These are phyloP conservation scores for Atta cephalotes DNA, from an alignment of 1,140 invertebrate species.

Conservation along the genomic window DNA sequence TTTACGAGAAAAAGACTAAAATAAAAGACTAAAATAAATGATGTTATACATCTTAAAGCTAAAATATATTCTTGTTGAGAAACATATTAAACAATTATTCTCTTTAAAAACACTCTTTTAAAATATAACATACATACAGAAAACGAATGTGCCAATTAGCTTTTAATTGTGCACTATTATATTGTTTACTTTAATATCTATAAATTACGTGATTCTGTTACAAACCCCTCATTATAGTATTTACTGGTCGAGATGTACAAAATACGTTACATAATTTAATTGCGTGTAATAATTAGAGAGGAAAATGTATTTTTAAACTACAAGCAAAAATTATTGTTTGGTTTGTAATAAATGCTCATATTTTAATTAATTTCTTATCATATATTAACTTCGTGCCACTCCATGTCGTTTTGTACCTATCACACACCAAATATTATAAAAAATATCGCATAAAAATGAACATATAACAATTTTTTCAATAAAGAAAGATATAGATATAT, in stretches of 20 bases:
- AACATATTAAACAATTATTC: neutral
- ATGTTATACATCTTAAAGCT: neutral
- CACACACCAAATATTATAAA: too few relatives aligned
- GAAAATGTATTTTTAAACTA: neutral
- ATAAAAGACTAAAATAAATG: slow-evolving; percentile 7
- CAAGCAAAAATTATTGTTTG: neutral
- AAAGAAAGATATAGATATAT: too few relatives aligned
- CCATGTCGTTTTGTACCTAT: too few relatives aligned
- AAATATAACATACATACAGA: neutral
- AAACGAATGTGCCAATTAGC: neutral
- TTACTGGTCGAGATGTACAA: slow-evolving; percentile 7
- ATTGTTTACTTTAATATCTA: neutral
- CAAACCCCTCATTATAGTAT: neutral
- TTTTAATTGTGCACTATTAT: neutral
- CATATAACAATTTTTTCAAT: too few relatives aligned
- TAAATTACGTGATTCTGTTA: slow-evolving; percentile 15
- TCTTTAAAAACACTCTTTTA: neutral
- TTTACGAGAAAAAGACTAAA: neutral
- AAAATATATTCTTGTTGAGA: neutral
- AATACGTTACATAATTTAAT: slow-evolving; percentile 24
- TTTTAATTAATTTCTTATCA: neutral
- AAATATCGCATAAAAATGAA: neutral
- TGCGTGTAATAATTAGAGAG: neutral
- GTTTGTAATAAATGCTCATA: neutral
- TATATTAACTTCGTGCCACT: too few relatives aligned